Evolutionary conservation across 2,888 invertebrate species (phyloP).

Genomic region (Epinotia demarniana): DNA sequence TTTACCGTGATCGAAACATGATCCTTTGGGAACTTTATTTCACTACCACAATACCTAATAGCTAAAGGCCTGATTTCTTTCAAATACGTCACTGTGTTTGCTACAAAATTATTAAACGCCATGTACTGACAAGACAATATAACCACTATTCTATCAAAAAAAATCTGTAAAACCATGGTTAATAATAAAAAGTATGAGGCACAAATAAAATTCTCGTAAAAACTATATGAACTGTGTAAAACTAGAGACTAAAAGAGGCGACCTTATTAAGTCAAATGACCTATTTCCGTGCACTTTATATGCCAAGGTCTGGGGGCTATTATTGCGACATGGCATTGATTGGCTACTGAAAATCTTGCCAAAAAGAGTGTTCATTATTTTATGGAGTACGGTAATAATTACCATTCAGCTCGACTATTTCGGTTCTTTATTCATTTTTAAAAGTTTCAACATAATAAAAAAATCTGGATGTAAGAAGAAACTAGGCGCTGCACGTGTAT

Average conservation of each 20-base stretch:
- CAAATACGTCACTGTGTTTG: too few species aligned
- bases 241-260: slow-evolving; percentile 5
- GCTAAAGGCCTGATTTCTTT: too few species aligned
- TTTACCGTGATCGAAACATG: neutral
- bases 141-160: neutral
- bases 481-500: too few species aligned
- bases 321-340: slow-evolving; percentile 17
- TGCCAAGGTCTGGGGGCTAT: slow-evolving; percentile 4
- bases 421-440: too few species aligned
- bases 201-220: slow-evolving; percentile 22
- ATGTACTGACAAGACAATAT: too few species aligned
- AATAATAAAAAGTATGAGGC: slow-evolving; percentile 2
- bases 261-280: slow-evolving; percentile 29
- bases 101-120: too few species aligned
- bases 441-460: too few species aligned
- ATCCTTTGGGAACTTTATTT: neutral
- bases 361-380: neutral
- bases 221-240: slow-evolving; percentile 22
- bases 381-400: neutral
- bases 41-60: too few species aligned
- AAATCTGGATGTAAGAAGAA: neutral
- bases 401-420: neutral
- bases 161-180: neutral
- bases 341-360: slow-evolving; percentile 1
- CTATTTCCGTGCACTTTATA: slow-evolving; percentile 19